Conservation (phyloP, 2,113 vertebrate species). For the Platycercus adscitus region DNA sequence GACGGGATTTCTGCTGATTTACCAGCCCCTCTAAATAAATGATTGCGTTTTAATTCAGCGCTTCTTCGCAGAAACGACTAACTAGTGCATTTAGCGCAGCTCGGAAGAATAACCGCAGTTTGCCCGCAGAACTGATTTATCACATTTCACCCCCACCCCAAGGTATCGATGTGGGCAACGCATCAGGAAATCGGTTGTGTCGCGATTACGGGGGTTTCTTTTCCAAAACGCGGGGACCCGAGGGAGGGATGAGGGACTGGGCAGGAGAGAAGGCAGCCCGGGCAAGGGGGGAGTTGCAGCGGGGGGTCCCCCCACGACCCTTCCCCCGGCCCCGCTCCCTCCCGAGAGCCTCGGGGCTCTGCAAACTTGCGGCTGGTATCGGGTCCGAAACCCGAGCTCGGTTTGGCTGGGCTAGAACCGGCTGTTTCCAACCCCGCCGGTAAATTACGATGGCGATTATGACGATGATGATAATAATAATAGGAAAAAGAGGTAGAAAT, state of each 20-base stretch:
- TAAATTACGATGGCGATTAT: neutral
- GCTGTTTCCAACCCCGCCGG: neutral
- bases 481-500: neutral
- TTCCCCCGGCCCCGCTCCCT: neutral
- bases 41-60: neutral
- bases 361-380: neutral
- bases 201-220: neutral
- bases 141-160: neutral
- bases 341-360: neutral
- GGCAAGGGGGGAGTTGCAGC: neutral
- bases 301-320: rapidly evolving
- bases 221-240: neutral
- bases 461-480: neutral
- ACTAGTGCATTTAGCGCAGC: neutral
- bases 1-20: neutral
- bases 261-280: neutral
- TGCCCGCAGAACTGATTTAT: neutral
- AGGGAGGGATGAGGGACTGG: neutral
- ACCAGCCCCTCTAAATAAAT: neutral
- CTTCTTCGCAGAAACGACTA: neutral
- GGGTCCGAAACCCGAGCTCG: neutral
- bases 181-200: neutral
- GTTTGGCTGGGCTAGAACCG: neutral
- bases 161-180: neutral
- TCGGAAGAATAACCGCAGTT: neutral